Conservation (phyloP, 2,888 invertebrate genomes). For the Caenorhabditis sp. region DNA sequence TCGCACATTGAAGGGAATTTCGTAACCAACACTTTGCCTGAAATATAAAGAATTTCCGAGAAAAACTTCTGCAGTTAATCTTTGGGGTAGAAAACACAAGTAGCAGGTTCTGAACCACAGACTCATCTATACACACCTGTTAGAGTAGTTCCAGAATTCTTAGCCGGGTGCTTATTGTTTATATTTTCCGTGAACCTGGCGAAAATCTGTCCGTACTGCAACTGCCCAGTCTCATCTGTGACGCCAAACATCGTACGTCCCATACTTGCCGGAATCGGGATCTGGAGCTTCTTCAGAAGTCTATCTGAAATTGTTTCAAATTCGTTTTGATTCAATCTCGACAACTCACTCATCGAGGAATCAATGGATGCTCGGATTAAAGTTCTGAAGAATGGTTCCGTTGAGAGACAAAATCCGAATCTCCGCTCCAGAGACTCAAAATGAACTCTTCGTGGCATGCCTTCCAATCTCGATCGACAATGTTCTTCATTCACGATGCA, state of each 20-base stretch:
- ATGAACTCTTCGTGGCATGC: conserved; percentile 68
- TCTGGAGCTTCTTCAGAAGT: conserved; percentile 61
- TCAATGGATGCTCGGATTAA: conserved; percentile 73
- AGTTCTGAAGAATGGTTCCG: conserved; percentile 80
- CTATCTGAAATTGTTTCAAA: conserved; percentile 19
- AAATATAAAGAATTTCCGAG: background rate
- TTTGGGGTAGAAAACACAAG: background rate
- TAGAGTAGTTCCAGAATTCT: conserved; percentile 9
- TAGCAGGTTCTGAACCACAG: no score
- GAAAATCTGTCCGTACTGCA: conserved; percentile 80
- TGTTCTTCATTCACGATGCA: conserved; percentile 73
- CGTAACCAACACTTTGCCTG: conserved; percentile 83
- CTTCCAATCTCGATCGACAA: conserved; percentile 68
- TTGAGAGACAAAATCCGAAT: conserved; percentile 66
- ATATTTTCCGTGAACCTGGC: conserved; percentile 75
- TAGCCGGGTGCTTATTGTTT: conserved; percentile 33
- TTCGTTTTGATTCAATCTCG: background rate
- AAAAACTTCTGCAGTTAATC: conserved; percentile 8
- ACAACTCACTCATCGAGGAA: conserved; percentile 59
- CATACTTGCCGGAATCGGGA: conserved; percentile 62
- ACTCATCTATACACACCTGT: conserved; percentile 21
- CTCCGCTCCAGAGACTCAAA: conserved; percentile 54
- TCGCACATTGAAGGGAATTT: conserved; percentile 84
- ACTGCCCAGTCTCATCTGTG: conserved; percentile 78
- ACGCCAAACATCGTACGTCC: conserved; percentile 81